Evolutionary conservation across 2,113 vertebrate genomes (phyloP).

Genomic region (Leptodactylus fuscus): DNA sequence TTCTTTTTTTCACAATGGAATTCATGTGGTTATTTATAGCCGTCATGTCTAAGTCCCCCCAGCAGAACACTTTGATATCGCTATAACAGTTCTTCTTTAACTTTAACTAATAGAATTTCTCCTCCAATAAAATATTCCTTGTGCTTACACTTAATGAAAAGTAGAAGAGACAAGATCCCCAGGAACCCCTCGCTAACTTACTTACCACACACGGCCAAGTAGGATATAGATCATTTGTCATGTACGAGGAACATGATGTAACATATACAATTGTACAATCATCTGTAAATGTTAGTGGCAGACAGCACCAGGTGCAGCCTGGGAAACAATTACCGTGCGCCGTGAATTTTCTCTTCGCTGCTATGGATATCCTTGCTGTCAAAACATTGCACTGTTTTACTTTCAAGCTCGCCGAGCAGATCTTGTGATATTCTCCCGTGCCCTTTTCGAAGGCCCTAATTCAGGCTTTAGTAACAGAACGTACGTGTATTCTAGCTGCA

Average conservation of each 20-base stretch:
- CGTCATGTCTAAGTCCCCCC: too few relatives aligned
- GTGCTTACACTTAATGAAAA: not conserved
- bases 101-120: not conserved
- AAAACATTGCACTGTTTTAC: constrained; percentile 5
- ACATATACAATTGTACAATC: constrained; percentile 21
- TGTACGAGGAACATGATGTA: constrained; percentile 25
- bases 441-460: constrained; percentile 11
- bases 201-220: not conserved
- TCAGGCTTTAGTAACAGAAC: not conserved
- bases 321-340: not conserved
- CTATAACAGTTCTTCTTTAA: not conserved
- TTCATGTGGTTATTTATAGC: too few relatives aligned
- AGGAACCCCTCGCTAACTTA: not conserved
- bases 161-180: not conserved
- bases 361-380: constrained; percentile 10
- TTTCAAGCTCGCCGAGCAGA: not conserved
- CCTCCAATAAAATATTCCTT: not conserved
- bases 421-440: not conserved
- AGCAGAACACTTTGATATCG: too few relatives aligned
- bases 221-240: constrained; percentile 23
- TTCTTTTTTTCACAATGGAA: too few relatives aligned
- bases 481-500: not conserved
- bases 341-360: constrained; percentile 9
- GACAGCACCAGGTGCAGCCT: constrained; percentile 3
- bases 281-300: constrained; percentile 22